These are phyloP conservation scores for Cisticola juncidis DNA, from an alignment of 2,113 vertebrate species.

Conservation along the genomic window DNA sequence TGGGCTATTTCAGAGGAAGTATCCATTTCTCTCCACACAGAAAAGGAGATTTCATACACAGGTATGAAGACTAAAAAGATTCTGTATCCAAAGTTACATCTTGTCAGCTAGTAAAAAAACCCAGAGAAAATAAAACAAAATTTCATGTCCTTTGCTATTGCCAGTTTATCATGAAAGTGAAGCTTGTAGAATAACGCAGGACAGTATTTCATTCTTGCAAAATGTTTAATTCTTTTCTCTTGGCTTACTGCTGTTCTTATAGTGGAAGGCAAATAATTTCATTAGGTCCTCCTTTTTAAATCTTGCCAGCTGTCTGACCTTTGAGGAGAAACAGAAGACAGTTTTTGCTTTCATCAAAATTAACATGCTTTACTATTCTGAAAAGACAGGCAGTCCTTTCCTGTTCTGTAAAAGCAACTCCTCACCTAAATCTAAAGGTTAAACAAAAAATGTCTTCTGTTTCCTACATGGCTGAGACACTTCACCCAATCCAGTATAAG, in stretches of 20 bases:
- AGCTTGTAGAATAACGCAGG: not conserved
- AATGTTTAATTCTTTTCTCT: not conserved
- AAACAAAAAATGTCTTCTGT: not conserved
- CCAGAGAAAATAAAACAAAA: not conserved
- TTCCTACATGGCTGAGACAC: not conserved
- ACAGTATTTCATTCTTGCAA: not conserved
- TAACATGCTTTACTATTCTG: not conserved
- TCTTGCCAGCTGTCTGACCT: not conserved
- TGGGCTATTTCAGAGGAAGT: constrained; percentile 76
- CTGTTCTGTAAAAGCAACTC: not conserved
- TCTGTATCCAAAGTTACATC: not conserved
- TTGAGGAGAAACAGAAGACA: not conserved
- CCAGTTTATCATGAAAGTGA: not conserved
- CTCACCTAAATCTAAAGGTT: not conserved
- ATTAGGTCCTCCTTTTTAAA: not conserved
- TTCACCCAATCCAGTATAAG: not conserved
- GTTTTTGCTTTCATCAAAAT: not conserved
- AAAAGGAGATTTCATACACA: constrained; percentile 76
- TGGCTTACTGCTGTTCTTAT: not conserved
- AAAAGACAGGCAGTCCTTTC: not conserved
- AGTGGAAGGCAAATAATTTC: not conserved
- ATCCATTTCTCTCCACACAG: constrained; percentile 75
- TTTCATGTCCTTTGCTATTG: not conserved
- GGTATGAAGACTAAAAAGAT: constrained; percentile 58
- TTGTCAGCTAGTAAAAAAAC: not conserved